Evolutionary conservation across 2,888 invertebrate genomes (phyloP).

Genomic region (Cantharis flavilabris): DNA sequence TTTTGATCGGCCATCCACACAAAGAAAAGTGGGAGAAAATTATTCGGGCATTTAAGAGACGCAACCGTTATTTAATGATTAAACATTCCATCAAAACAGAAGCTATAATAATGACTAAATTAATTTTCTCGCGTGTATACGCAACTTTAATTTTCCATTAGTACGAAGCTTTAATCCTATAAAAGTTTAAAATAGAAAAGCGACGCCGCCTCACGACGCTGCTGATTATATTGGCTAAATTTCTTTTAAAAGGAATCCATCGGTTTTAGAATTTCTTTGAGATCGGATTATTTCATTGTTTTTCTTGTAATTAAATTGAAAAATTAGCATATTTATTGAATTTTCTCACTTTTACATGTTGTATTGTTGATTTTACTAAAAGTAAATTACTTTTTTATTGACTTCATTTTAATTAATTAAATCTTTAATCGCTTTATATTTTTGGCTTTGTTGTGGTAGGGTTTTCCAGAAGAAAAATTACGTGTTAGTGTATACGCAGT

Average conservation of each 20-base stretch:
- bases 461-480: background rate
- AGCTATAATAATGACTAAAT: constrained; percentile 33
- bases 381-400: background rate
- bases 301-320: constrained; percentile 28
- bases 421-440: background rate
- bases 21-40: constrained; percentile 30
- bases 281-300: constrained; percentile 25
- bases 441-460: background rate
- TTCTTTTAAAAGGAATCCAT: constrained; percentile 18
- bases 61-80: constrained; percentile 40
- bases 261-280: constrained; percentile 22
- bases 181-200: constrained; percentile 27
- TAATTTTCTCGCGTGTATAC: constrained; percentile 37
- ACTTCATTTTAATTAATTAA: background rate
- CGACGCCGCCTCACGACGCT: constrained; percentile 14
- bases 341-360: background rate
- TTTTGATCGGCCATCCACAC: constrained; percentile 32
- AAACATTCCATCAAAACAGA: constrained; percentile 38
- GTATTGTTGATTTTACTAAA: background rate
- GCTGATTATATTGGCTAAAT: constrained; percentile 12
- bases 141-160: constrained; percentile 38
- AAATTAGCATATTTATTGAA: constrained; percentile 29
- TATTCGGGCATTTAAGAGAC: constrained; percentile 24
- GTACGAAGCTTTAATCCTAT: constrained; percentile 30
- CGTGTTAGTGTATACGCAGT: background rate